Conservation (phyloP, 2,797 vertebrate species). For the Scolopax bukidnonensis region DNA sequence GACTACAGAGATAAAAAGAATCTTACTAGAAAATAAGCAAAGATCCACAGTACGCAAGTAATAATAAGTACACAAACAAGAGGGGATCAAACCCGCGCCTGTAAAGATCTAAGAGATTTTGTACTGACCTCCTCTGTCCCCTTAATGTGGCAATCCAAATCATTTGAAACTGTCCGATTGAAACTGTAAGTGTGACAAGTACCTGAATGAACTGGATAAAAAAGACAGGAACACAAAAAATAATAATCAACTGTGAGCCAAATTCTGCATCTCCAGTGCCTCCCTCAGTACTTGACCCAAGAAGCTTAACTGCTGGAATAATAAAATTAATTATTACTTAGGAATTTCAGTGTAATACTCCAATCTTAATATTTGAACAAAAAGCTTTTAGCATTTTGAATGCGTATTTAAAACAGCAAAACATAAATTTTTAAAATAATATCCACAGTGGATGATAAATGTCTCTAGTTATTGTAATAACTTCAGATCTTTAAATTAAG, state of each 20-base stretch:
- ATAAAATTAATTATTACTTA: slow-evolving; percentile 49
- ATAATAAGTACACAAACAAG: neutral
- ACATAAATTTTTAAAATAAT: slow-evolving; percentile 53
- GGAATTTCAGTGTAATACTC: slow-evolving; percentile 7
- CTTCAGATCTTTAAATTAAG: slow-evolving; percentile 44
- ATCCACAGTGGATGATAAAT: slow-evolving; percentile 20
- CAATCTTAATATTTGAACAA: slow-evolving; percentile 39
- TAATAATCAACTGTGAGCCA: neutral
- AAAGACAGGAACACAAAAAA: neutral
- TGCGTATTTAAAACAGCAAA: slow-evolving; percentile 43
- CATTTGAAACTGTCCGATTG: neutral
- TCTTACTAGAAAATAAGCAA: neutral
- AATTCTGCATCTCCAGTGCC: neutral
- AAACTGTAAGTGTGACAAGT: neutral
- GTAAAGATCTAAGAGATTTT: neutral
- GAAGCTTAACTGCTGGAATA: neutral
- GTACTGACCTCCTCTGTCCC: neutral
- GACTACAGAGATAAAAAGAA: neutral
- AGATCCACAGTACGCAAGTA: neutral
- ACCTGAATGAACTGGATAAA: neutral
- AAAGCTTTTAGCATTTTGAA: slow-evolving; percentile 28
- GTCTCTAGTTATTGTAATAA: slow-evolving; percentile 8
- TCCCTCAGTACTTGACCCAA: neutral
- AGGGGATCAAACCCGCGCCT: neutral
- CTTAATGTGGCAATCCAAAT: neutral